phyloP scores from a whole-genome alignment of 2,113 vertebrate species.

The Gymnocephalus cernua region DNA sequence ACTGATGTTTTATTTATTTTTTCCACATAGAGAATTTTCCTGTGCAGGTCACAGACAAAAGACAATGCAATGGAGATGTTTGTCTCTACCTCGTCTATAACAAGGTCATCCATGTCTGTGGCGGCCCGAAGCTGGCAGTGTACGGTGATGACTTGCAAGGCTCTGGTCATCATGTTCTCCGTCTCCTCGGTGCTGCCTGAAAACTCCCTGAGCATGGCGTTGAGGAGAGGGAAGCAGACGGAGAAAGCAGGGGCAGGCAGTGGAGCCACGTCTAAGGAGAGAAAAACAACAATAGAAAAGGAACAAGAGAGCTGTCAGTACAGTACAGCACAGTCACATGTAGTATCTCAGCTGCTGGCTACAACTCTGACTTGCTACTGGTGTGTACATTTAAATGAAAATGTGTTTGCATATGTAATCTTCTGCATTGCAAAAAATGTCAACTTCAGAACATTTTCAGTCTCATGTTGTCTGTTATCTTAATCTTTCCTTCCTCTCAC shows the following conservation, averaged over 20 bases:
- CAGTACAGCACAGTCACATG: not conserved
- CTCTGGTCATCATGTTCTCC: slow-evolving; percentile 87
- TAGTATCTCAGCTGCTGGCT: not conserved
- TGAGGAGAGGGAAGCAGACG: slow-evolving; percentile 95
- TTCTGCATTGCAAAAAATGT: not conserved
- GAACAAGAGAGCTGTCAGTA: not conserved
- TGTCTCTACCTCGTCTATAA: slow-evolving; percentile 89
- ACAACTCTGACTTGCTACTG: not conserved
- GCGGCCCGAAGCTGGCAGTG: slow-evolving; percentile 91
- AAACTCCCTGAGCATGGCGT: slow-evolving; percentile 89
- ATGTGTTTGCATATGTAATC: not conserved
- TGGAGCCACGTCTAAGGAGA: slow-evolving; percentile 61
- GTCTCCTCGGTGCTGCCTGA: slow-evolving; percentile 87
- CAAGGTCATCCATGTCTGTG: slow-evolving; percentile 53
- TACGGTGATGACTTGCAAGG: slow-evolving; percentile 89
- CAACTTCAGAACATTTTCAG: not conserved
- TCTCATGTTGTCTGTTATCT: not conserved
- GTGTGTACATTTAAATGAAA: not conserved
- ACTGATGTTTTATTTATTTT: not conserved
- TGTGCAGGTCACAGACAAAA: not conserved
- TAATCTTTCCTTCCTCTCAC: not conserved
- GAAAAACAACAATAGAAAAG: not conserved
- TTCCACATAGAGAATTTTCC: not conserved
- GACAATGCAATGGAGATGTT: not conserved
- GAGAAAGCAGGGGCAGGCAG: slow-evolving; percentile 86